Conservation (phyloP, 2,113 vertebrate genomes). For the Pao palembangensis region DNA sequence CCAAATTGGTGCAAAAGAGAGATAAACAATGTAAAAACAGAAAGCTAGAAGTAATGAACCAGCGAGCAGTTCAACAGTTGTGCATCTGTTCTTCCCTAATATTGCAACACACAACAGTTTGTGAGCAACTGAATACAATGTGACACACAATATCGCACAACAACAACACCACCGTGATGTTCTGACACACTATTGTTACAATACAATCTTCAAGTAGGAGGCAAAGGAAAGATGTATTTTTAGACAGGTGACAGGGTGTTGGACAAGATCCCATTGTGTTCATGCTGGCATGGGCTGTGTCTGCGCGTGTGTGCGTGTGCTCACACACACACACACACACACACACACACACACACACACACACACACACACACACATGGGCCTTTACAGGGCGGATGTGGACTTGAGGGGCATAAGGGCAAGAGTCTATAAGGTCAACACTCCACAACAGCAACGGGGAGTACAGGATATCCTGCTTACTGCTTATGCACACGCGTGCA, state of each 20-base stretch:
- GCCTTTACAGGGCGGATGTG: conserved; percentile 67
- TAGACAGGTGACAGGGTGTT: conserved; percentile 57
- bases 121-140: background rate
- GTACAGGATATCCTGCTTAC: conserved; percentile 75
- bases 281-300: conserved; percentile 48
- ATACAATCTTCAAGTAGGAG: conserved; percentile 36
- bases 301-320: conserved; percentile 13
- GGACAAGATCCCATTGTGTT: conserved; percentile 61
- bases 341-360: too few species aligned
- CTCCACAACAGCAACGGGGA: conserved; percentile 67
- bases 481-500: conserved; percentile 25
- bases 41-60: too few species aligned
- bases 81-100: too few species aligned
- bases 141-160: conserved; percentile 10
- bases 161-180: conserved; percentile 29
- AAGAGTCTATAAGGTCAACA: conserved; percentile 57
- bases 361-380: conserved; percentile 19
- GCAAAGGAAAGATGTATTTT: conserved; percentile 55
- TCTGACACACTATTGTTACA: conserved; percentile 52
- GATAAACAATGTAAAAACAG: too few species aligned
- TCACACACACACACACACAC: background rate
- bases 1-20: too few species aligned
- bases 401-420: conserved; percentile 43
- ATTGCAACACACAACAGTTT: background rate
- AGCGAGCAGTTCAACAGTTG: too few species aligned